A percentile compares a stretch with the other conserved stretches of the same genome.
phyloP scores from a whole-genome alignment of 2,113 vertebrate genomes.

The Lamprologus lemairii region DNA sequence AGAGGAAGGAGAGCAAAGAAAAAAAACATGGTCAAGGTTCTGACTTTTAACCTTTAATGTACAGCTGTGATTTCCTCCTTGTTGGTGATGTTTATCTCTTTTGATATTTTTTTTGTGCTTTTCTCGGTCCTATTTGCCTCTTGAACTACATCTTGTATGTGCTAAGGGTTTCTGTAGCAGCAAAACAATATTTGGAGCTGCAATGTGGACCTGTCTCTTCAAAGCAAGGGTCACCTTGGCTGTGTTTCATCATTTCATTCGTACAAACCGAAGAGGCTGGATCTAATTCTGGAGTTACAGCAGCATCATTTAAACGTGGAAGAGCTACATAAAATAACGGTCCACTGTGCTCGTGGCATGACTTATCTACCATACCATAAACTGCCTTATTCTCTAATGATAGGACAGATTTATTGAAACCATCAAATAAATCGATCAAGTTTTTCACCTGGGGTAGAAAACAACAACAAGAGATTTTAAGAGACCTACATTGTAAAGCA shows the following conservation, averaged over 20 bases:
- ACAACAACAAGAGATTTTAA: neutral
- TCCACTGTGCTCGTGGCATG: constrained; percentile 42
- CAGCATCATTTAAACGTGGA: constrained; percentile 13
- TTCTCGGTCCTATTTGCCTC: constrained; percentile 50
- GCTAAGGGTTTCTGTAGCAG: constrained; percentile 42
- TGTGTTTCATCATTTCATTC: constrained; percentile 29
- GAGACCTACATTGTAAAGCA: neutral
- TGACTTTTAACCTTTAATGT: constrained; percentile 70
- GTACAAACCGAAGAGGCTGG: neutral
- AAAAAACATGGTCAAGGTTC: constrained; percentile 32
- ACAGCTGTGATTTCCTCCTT: constrained; percentile 62
- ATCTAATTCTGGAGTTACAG: constrained; percentile 8
- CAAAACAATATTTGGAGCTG: constrained; percentile 41
- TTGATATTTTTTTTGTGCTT: constrained; percentile 60
- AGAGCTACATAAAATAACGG: constrained; percentile 31
- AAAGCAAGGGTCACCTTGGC: constrained; percentile 27
- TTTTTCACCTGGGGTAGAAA: neutral
- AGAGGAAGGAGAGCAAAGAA: neutral
- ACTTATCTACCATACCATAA: constrained; percentile 60
- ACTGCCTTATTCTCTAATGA: constrained; percentile 55
- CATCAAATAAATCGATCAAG: neutral
- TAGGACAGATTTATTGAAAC: constrained; percentile 16
- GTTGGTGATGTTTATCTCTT: constrained; percentile 58
- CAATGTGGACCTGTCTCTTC: constrained; percentile 11
- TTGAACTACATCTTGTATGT: constrained; percentile 39